Conservation (phyloP, 2,797 vertebrate species). For the Nyctibius grandis region DNA sequence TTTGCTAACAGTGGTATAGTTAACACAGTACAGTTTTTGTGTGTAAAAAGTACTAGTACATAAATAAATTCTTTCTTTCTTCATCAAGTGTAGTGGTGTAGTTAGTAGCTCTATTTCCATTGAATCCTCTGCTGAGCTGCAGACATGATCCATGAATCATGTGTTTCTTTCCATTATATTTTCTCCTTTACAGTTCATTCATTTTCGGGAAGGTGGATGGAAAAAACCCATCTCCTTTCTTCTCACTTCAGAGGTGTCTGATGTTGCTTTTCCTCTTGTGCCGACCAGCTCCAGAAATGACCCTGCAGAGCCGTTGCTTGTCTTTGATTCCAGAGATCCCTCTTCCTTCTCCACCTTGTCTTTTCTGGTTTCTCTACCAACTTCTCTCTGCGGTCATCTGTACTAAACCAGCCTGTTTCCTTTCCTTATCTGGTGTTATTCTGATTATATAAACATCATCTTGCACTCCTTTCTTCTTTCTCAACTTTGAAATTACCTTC, state of each 20-base stretch:
- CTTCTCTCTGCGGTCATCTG: not conserved
- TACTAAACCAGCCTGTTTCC: slow-evolving; percentile 8
- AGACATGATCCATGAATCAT: not conserved
- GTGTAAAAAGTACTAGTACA: not conserved
- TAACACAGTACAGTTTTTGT: not conserved
- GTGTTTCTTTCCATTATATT: not conserved
- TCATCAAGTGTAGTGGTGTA: not conserved
- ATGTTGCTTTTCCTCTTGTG: not conserved
- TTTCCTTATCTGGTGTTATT: slow-evolving; percentile 9
- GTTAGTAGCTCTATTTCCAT: not conserved
- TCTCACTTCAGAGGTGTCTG: not conserved
- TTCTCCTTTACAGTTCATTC: not conserved
- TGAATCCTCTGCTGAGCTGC: not conserved
- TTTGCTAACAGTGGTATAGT: not conserved
- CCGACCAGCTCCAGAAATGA: not conserved
- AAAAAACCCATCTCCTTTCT: not conserved
- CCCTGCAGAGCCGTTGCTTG: not conserved
- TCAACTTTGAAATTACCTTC: not conserved
- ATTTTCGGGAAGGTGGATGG: not conserved
- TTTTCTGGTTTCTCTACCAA: slow-evolving; percentile 12
- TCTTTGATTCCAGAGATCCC: not conserved
- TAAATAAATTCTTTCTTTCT: not conserved
- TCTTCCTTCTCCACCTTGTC: not conserved
- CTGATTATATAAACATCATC: not conserved
- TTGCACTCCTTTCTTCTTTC: not conserved